Percentiles rank a stretch among this genome's conserved stretches.
Conservation (phyloP, 2,797 vertebrate species). For the Alectoris magna region DNA sequence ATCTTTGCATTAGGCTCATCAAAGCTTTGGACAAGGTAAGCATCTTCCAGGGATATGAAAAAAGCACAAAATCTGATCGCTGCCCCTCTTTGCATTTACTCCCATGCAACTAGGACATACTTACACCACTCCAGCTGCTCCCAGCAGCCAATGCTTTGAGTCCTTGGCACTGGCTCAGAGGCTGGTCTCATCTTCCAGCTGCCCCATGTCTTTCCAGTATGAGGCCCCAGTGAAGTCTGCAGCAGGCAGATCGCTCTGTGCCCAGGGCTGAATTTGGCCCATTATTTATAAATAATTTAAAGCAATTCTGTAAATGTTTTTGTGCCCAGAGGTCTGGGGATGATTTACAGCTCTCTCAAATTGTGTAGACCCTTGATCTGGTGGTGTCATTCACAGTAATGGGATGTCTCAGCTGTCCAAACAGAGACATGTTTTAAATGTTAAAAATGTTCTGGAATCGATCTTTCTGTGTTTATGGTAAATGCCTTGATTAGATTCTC, state of each 20-base stretch:
- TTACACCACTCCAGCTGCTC: neutral
- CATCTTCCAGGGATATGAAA: neutral
- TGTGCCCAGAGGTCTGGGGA: conserved; percentile 47
- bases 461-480: conserved; percentile 71
- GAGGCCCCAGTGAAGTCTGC: neutral
- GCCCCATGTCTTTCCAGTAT: fast-evolving
- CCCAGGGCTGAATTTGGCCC: neutral
- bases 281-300: conserved; percentile 62
- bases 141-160: neutral
- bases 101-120: fast-evolving
- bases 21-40: neutral
- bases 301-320: conserved; percentile 56
- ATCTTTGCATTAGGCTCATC: neutral
- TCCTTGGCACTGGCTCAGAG: neutral
- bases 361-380: conserved; percentile 58
- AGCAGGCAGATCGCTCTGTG: neutral
- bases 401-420: conserved; percentile 72
- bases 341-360: conserved; percentile 68
- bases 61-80: neutral
- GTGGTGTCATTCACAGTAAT: conserved; percentile 54
- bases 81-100: neutral
- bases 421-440: conserved; percentile 70
- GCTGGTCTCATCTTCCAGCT: neutral
- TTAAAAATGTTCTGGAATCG: conserved; percentile 67
- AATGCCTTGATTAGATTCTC: conserved; percentile 71